Percentiles rank a stretch among this genome's conserved stretches.
phyloP scores from a whole-genome alignment of 2,888 invertebrate species.

The Prenolepis imparis region DNA sequence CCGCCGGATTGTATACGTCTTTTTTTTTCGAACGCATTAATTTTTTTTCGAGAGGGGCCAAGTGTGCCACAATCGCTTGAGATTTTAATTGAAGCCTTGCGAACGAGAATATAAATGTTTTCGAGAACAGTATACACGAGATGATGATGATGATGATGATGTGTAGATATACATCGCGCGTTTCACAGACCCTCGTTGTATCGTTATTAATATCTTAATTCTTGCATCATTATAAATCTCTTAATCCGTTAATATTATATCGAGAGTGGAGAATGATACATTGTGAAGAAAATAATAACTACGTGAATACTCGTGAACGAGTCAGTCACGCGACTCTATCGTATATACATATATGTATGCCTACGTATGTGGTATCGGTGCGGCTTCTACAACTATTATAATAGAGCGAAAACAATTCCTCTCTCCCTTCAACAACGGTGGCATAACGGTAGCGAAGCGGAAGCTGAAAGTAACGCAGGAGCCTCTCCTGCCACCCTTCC shows the following conservation, averaged over 20 bases:
- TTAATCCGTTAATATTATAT: neutral
- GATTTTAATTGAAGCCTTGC: neutral
- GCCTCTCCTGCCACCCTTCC: slow-evolving; percentile 27
- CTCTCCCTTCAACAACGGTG: slow-evolving; percentile 30
- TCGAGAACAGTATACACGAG: neutral
- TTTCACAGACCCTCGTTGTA: neutral
- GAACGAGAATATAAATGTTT: neutral
- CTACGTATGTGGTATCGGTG: neutral
- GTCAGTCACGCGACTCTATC: slow-evolving; percentile 29
- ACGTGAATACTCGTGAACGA: neutral
- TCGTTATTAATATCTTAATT: neutral
- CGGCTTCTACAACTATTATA: slow-evolving; percentile 26
- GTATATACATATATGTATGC: neutral
- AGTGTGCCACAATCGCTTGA: neutral
- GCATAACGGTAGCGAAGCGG: slow-evolving; percentile 52
- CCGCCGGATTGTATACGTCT: neutral
- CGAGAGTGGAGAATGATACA: neutral
- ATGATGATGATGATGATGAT: neutral
- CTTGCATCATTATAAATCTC: neutral
- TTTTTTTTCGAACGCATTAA: neutral
- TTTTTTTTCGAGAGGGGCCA: neutral
- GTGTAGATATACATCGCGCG: neutral
- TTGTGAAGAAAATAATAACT: too few relatives aligned
- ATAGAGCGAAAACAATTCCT: slow-evolving; percentile 47
- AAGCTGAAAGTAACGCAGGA: slow-evolving; percentile 43